Evolutionary conservation across 2,888 invertebrate genomes (phyloP).

Genomic region (Noctua comes): DNA sequence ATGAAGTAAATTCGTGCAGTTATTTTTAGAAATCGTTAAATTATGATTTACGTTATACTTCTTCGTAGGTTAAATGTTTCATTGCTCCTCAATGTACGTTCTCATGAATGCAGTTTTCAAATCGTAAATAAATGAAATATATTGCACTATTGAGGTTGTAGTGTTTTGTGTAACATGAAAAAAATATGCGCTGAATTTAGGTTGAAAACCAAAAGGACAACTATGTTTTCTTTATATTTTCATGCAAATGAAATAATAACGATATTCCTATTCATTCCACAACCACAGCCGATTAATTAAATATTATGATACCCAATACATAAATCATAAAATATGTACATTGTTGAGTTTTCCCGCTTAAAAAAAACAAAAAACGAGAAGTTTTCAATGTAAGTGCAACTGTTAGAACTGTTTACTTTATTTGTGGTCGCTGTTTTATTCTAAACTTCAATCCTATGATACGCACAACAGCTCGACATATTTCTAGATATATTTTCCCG

Average conservation of each 20-base stretch:
- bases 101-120: constrained; percentile 39
- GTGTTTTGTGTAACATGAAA: neutral
- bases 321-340: neutral
- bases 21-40: constrained; percentile 58
- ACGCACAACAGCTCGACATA: constrained; percentile 44
- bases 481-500: constrained; percentile 66
- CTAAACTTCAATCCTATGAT: constrained; percentile 26
- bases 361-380: constrained; percentile 11
- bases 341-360: neutral
- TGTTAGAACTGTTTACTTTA: neutral
- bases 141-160: neutral
- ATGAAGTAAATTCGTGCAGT: constrained; percentile 49
- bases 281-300: neutral
- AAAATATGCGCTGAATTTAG: too few relatives aligned
- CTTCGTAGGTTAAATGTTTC: constrained; percentile 48
- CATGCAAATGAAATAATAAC: constrained; percentile 5
- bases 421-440: neutral
- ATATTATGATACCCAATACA: neutral
- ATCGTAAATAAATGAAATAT: constrained; percentile 26
- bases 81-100: constrained; percentile 45
- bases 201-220: constrained; percentile 1
- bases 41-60: constrained; percentile 45
- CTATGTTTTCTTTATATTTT: neutral
- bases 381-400: constrained; percentile 5
- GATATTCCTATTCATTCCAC: constrained; percentile 9